Percentiles rank a stretch among this genome's conserved stretches.
Conservation (phyloP, 2,113 vertebrate species). For the Megalops atlanticus region DNA sequence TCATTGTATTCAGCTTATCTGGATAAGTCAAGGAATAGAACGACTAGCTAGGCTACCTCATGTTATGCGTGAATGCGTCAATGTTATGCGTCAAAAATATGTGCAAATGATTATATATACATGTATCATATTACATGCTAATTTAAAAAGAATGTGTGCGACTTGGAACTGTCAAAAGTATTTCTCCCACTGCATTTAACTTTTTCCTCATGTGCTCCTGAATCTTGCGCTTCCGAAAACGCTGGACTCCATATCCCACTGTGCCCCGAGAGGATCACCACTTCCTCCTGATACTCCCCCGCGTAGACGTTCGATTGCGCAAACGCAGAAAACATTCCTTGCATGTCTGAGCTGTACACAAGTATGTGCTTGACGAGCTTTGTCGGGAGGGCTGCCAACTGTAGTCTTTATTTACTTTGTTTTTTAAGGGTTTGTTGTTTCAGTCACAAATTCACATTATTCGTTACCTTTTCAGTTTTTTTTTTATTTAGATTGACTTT, state of each 20-base stretch:
- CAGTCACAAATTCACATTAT: neutral
- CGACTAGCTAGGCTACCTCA: too few relatives aligned
- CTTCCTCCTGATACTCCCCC: neutral
- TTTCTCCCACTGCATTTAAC: constrained; percentile 5
- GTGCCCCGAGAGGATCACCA: neutral
- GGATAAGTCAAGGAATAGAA: too few relatives aligned
- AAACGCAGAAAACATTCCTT: constrained; percentile 19
- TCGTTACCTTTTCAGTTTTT: neutral
- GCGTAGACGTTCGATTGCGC: neutral
- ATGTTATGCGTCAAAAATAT: too few relatives aligned
- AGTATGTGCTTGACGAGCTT: neutral
- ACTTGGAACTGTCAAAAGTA: too few relatives aligned
- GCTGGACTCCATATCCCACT: constrained; percentile 23
- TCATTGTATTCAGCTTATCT: too few relatives aligned
- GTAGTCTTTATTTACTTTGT: neutral
- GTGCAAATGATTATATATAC: too few relatives aligned
- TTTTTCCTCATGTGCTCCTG: neutral
- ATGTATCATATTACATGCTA: too few relatives aligned
- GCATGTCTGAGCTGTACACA: constrained; percentile 3
- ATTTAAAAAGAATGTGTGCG: too few relatives aligned
- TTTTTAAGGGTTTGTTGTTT: neutral
- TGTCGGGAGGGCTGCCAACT: neutral
- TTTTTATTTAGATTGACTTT: neutral
- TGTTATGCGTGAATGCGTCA: too few relatives aligned
- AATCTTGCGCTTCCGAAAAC: neutral